Evolutionary conservation across 2,797 vertebrate genomes (phyloP), one percentile per base, ranked within the genome.

Genomic region (Clamator glandarius): DNA sequence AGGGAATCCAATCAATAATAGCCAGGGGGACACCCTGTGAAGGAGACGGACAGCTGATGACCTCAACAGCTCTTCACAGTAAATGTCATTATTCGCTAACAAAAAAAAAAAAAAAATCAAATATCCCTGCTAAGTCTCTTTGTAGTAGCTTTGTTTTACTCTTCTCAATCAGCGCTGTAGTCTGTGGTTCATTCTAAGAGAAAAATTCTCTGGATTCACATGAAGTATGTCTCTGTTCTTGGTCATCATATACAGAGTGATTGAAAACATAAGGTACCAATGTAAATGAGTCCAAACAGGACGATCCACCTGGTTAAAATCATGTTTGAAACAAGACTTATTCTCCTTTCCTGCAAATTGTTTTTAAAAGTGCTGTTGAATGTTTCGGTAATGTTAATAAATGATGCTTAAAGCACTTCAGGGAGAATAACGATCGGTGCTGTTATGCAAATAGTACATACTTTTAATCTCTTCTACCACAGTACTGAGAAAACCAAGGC

Each of bases 1-100:
- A 96, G 54, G 31, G 58, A 93, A 70, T 86, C 77, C 46, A 82
- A 68, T 59, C 51, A 86, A 81, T 93, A 92, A 90, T 63, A 95
- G 59, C 73, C 67, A 42, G 36, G 58, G 58, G 58, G 59, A 78
- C 63, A 83, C 66, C 55, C 68, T 86, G 12, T 31, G 36, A 9
- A 90, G 25, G 36, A 86, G 58, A 89, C 55, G 54, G 51, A 14
- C 52, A 58, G 21, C 52, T 63, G 59, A 75, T 78, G 54, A 91
- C 36, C 73, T 93, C 75, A 66, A 35, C 35, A 86, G 10, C 25
- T 87, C 55, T 78, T 81, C 36, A 35, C 29, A 57, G 19, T 51
- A 57, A 93, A 86, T 87, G 66, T 58, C 39, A 44, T 76, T 82
- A 59, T 88, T 86, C 66, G 68, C 18, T 63, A 81, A 52, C 15